Conservation (phyloP, 2,797 vertebrate genomes). For the Lepilemur septentrionalis region DNA sequence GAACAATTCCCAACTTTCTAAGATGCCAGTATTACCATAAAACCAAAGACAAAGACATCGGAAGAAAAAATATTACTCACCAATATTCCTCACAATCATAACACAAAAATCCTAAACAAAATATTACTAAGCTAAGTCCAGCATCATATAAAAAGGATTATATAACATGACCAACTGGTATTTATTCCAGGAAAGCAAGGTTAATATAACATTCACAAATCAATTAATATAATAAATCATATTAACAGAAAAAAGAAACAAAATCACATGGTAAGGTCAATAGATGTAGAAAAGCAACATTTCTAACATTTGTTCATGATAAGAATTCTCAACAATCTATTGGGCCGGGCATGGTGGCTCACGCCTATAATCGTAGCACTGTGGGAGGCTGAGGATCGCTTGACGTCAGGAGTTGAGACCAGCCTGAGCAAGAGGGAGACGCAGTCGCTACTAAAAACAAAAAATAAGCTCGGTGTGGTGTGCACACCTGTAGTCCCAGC, state of each 20-base stretch:
- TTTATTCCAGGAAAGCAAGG: not conserved
- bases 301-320: not conserved
- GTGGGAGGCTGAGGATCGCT: no score
- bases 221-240: not conserved
- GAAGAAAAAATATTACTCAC: not conserved
- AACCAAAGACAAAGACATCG: not conserved
- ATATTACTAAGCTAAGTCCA: constrained; percentile 15
- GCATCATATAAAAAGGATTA: not conserved
- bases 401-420: no score
- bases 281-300: not conserved
- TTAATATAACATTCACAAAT: not conserved
- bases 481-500: no score
- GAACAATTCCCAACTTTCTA: not conserved
- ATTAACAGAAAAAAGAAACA: not conserved
- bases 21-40: not conserved
- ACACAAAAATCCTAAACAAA: constrained; percentile 6
- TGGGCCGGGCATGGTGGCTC: no score
- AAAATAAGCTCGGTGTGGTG: no score
- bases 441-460: no score
- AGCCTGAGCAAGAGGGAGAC: no score
- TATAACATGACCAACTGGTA: not conserved
- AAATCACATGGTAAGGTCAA: not conserved
- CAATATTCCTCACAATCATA: not conserved
- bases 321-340: not conserved
- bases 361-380: no score